Conservation (phyloP, 2,888 invertebrate species). For the Scaptomyza cyrtandrae region DNA sequence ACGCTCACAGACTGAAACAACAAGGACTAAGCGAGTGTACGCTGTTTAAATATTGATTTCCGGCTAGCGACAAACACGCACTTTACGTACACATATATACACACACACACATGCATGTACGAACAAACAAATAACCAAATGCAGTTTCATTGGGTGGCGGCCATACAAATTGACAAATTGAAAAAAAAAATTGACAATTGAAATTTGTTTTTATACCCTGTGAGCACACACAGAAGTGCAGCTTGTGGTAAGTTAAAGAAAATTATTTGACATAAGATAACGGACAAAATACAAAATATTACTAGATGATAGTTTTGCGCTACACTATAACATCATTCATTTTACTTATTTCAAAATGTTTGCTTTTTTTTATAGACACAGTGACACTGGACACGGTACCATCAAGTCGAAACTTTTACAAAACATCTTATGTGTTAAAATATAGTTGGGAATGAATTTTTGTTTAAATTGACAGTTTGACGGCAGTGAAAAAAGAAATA, state of each 20-base stretch:
- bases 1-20: constrained; percentile 51
- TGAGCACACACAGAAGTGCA: too few relatives aligned
- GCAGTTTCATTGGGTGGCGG: constrained; percentile 17
- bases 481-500: not conserved
- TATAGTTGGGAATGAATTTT: constrained; percentile 42
- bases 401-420: not conserved
- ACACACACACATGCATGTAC: constrained; percentile 2
- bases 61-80: constrained; percentile 54
- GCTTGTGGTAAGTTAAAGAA: too few relatives aligned
- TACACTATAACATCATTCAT: too few relatives aligned
- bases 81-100: constrained; percentile 18
- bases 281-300: too few relatives aligned
- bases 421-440: constrained; percentile 5
- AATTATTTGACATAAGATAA: too few relatives aligned
- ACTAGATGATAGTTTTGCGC: too few relatives aligned
- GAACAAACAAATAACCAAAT: constrained; percentile 2
- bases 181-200: constrained; percentile 41
- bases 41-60: constrained; percentile 80
- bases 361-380: too few relatives aligned
- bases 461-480: constrained; percentile 34
- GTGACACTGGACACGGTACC: not conserved
- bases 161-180: constrained; percentile 46
- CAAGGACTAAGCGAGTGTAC: constrained; percentile 70
- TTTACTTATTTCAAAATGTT: too few relatives aligned
- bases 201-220: constrained; percentile 52